phyloP scores from a whole-genome alignment of 2,888 invertebrate species.

The Abrostola triplasia region DNA sequence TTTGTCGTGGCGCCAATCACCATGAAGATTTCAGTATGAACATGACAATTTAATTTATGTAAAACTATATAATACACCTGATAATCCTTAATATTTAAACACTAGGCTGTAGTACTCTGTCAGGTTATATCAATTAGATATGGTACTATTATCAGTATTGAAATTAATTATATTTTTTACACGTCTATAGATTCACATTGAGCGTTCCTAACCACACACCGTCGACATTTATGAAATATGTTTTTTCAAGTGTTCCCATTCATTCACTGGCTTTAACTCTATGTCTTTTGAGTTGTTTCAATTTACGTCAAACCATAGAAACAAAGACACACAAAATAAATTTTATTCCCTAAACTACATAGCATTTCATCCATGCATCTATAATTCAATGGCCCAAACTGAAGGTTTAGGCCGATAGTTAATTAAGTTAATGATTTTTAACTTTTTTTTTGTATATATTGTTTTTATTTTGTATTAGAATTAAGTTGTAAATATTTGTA shows the following conservation, averaged over 20 bases:
- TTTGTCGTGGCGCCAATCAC: conserved; percentile 43
- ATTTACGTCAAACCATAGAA: not conserved
- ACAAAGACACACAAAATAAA: no score
- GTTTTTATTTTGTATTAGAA: no score
- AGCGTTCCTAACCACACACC: conserved; percentile 4
- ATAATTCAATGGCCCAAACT: no score
- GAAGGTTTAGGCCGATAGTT: no score
- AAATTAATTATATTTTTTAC: not conserved
- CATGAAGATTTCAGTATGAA: conserved; percentile 37
- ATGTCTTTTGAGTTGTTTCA: not conserved
- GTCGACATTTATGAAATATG: not conserved
- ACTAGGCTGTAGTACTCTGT: conserved; percentile 12
- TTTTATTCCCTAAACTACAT: no score
- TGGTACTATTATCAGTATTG: not conserved
- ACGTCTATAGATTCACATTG: not conserved
- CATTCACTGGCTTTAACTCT: not conserved
- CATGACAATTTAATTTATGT: conserved; percentile 32
- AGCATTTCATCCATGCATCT: no score
- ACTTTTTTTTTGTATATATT: no score
- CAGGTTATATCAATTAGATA: not conserved
- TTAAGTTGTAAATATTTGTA: no score
- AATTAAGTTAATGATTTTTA: no score
- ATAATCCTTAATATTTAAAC: conserved; percentile 7
- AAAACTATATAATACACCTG: conserved; percentile 14
- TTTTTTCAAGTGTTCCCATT: not conserved